Conservation (phyloP, 2,113 vertebrate species). For the Corydoras sp. region DNA sequence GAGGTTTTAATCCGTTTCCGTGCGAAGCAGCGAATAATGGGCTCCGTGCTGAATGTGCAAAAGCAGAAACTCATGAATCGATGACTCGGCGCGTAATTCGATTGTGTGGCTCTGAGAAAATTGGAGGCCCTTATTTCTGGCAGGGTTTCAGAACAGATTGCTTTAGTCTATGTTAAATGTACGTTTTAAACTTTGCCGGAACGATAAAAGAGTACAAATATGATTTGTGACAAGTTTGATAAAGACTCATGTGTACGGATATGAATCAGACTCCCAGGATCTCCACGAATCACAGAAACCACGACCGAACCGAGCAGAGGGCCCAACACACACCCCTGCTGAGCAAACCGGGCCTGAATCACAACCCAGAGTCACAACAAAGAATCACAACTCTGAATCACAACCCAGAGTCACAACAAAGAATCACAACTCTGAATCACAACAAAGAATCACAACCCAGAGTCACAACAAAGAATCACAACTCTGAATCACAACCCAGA, state of each 20-base stretch:
- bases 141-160: conserved; percentile 14
- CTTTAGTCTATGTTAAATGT: neutral
- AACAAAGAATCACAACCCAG: too few species aligned
- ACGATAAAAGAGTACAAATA: neutral
- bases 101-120: conserved; percentile 30
- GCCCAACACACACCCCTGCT: neutral
- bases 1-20: conserved; percentile 24
- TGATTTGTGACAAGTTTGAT: conserved; percentile 14
- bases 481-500: too few species aligned
- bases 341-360: too few species aligned
- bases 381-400: too few species aligned
- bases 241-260: conserved; percentile 1
- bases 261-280: neutral
- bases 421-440: too few species aligned
- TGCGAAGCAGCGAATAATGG: conserved; percentile 13
- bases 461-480: too few species aligned
- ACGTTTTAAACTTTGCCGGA: neutral
- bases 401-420: too few species aligned
- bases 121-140: conserved; percentile 17
- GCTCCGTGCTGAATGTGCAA: conserved; percentile 28
- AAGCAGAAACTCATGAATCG: conserved; percentile 27
- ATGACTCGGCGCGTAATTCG: conserved; percentile 29
- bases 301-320: neutral
- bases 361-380: too few species aligned
- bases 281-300: neutral